phyloP scores from a whole-genome alignment of 1,140 invertebrate species.

The Mercenaria mercenaria region DNA sequence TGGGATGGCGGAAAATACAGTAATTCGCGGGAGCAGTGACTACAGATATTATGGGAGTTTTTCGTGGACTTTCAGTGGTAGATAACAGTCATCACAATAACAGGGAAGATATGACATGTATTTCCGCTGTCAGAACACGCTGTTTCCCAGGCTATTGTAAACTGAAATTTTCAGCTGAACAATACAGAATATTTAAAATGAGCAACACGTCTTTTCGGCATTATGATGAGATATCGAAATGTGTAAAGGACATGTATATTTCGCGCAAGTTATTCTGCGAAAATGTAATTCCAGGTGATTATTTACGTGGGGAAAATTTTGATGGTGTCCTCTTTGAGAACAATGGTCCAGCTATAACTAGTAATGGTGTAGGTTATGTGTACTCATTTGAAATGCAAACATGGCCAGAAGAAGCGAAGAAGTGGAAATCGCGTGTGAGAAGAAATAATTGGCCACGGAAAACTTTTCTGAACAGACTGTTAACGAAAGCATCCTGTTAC shows the following conservation, averaged over 20 bases:
- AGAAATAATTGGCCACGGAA: background rate
- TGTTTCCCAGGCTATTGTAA: background rate
- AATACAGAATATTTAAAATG: background rate
- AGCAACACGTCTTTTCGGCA: background rate
- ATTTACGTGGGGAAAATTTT: background rate
- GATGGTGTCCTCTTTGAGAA: background rate
- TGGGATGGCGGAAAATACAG: background rate
- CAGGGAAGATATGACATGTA: background rate
- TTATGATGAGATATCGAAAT: background rate
- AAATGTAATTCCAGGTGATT: background rate
- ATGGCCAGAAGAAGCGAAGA: background rate
- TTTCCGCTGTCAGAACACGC: background rate
- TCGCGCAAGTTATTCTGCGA: background rate
- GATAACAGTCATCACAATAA: background rate
- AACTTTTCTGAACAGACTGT: background rate
- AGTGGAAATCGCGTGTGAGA: background rate
- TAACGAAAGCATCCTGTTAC: background rate
- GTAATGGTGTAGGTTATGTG: background rate
- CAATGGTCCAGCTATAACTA: background rate
- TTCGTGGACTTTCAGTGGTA: background rate
- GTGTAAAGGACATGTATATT: background rate
- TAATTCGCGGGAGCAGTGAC: background rate
- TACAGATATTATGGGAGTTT: background rate
- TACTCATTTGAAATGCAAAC: background rate
- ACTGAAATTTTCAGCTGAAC: background rate